These are phyloP conservation scores for Torymus tubicola DNA, from an alignment of 2,888 invertebrate species.

Conservation along the genomic window DNA sequence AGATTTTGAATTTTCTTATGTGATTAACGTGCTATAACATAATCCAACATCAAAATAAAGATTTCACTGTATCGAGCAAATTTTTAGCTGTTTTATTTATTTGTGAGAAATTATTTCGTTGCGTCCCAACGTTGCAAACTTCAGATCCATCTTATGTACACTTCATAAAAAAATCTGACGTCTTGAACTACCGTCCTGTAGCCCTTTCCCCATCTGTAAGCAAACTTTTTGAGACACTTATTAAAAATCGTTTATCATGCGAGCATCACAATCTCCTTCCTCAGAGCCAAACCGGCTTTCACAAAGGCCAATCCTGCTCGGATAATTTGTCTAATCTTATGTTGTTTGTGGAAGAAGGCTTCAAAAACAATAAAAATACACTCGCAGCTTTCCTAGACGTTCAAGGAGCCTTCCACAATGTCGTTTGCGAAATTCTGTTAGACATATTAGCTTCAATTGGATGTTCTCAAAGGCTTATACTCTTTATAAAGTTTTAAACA, in stretches of 20 bases:
- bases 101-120: too few relatives aligned
- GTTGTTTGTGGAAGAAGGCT: slow-evolving; percentile 2
- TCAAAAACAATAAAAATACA: neutral
- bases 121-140: too few relatives aligned
- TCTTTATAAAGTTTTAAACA: neutral
- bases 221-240: slow-evolving; percentile 24
- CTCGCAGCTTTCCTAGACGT: slow-evolving; percentile 37
- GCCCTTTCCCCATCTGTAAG: too few relatives aligned
- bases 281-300: slow-evolving; percentile 22
- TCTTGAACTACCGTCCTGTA: too few relatives aligned
- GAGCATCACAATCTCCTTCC: slow-evolving; percentile 19
- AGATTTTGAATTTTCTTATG: too few relatives aligned
- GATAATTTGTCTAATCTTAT: slow-evolving; percentile 6
- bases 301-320: neutral
- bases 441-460: slow-evolving; percentile 1
- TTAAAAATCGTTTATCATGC: slow-evolving; percentile 15
- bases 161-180: too few relatives aligned
- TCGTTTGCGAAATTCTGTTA: slow-evolving; percentile 12
- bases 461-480: neutral
- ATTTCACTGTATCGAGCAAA: too few relatives aligned
- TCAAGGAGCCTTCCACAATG: slow-evolving; percentile 34
- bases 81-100: too few relatives aligned
- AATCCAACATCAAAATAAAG: too few relatives aligned
- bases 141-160: too few relatives aligned
- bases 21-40: too few relatives aligned